Evolutionary conservation across 1,140 invertebrate species (phyloP).

Genomic region (Leptinotarsa texana): DNA sequence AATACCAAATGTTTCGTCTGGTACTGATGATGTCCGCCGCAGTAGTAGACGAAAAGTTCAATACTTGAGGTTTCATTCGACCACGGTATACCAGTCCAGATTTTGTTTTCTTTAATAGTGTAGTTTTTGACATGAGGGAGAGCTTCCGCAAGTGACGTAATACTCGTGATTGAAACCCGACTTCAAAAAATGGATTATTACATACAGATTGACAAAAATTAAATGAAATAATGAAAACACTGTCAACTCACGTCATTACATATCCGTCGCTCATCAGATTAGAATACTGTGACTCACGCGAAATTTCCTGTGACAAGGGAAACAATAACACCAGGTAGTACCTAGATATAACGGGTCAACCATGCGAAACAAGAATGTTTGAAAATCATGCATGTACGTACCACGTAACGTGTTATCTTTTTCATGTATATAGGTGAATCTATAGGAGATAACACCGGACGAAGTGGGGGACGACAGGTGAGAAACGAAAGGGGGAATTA

Average conservation of each 20-base stretch:
- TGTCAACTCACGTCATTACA: background rate
- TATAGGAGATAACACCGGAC: background rate
- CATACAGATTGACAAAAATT: too few relatives aligned
- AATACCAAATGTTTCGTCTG: too few relatives aligned
- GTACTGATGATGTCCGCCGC: too few relatives aligned
- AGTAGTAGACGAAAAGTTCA: too few relatives aligned
- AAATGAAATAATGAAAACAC: too few relatives aligned
- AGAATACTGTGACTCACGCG: background rate
- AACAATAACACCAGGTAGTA: conserved; percentile 8
- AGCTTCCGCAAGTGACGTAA: too few relatives aligned
- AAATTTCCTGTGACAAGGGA: background rate
- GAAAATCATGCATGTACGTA: background rate
- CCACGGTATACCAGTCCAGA: too few relatives aligned
- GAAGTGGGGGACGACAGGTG: conserved; percentile 19
- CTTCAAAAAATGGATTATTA: too few relatives aligned
- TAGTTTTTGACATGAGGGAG: too few relatives aligned
- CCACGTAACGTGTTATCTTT: background rate
- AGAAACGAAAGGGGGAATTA: conserved; percentile 10
- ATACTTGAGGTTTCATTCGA: too few relatives aligned
- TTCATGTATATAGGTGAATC: background rate
- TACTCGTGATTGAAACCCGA: too few relatives aligned
- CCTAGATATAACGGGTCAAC: conserved; percentile 3
- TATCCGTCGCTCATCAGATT: background rate
- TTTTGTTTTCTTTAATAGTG: too few relatives aligned
- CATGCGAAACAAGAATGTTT: conserved; percentile 5